Evolutionary conservation across 2,888 invertebrate genomes (phyloP), one percentile per base, ranked within the genome.

Genomic region (Sarcophaga subvicina): DNA sequence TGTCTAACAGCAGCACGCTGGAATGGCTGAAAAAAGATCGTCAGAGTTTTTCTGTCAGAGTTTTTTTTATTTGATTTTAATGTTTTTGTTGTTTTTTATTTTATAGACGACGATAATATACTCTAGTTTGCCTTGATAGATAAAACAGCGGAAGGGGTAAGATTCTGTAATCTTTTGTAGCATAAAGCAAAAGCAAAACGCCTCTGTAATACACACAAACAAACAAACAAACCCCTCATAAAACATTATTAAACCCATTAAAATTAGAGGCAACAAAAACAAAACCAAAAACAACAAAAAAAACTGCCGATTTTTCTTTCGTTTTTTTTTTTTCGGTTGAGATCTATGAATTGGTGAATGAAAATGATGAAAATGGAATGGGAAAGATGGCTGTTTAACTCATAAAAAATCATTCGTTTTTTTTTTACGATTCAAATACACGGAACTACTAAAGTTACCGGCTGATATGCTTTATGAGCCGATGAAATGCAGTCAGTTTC

Each of bases 201-300:
- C 84, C 84, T 85, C 84, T 60, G 84, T 80, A 72, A 76, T 85
- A 80, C 80, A 76, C 76, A 59, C 14, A 54, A 12, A 14, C 12
- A 54, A 54, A 54, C 22, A 22, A 22, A 22, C 22, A 22, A 22
- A 22, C 49, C 37, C 37, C 37, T 54, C 54, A 54, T 54, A 71
- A 69, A 83, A 82, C 85, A 85, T 88, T 88, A 89, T 89, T 89
- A 89, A 89, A 88, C 88, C 88, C 87, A 87, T 88, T 37, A 37
- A 37, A 37, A 37, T 37, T 37, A 37, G 37, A 37, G 10, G 37
- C 8, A 37, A 37, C 2, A 37, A 37, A 37, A 37, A 37, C 37
- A 37, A 37, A 37, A 37, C 10, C 37, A 37, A 37, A 37, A 37
- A 27, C 0, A 10, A 1, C 0, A 49, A 14, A 54, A 54, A 54